Conservation (phyloP, 2,888 invertebrate species). For the Stegophylla sp. region DNA sequence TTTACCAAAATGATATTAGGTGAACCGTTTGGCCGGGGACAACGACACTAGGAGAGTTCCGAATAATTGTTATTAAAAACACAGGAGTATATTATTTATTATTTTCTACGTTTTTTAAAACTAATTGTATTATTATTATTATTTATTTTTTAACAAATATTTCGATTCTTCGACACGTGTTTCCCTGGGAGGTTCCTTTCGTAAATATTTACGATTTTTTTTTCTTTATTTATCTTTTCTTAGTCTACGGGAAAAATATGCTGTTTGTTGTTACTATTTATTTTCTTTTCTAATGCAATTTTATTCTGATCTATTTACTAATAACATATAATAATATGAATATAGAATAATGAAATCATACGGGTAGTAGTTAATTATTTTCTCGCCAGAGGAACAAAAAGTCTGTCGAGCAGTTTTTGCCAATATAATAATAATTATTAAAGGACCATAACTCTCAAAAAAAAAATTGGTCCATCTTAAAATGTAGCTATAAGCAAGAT, state of each 20-base stretch:
- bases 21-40: slow-evolving; percentile 7
- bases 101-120: slow-evolving; percentile 48
- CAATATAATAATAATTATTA: slow-evolving; percentile 7
- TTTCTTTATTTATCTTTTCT: background rate
- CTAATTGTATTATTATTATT: slow-evolving; percentile 51
- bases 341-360: slow-evolving; percentile 47
- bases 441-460: no score
- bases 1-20: slow-evolving; percentile 47
- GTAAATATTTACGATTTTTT: slow-evolving; percentile 12
- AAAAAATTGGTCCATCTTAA: no score
- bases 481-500: no score
- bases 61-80: slow-evolving; percentile 32
- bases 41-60: slow-evolving; percentile 5
- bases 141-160: slow-evolving; percentile 50
- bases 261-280: background rate
- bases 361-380: slow-evolving; percentile 57
- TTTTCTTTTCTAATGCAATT: slow-evolving; percentile 24
- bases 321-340: slow-evolving; percentile 10
- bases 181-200: slow-evolving; percentile 43
- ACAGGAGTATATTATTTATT: slow-evolving; percentile 34
- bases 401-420: slow-evolving; percentile 55
- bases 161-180: slow-evolving; percentile 33
- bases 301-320: slow-evolving; percentile 23
- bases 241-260: slow-evolving; percentile 18
- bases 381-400: slow-evolving; percentile 52